Evolutionary conservation across 2,888 invertebrate species (phyloP).

Genomic region (Dasypogon diadema): DNA sequence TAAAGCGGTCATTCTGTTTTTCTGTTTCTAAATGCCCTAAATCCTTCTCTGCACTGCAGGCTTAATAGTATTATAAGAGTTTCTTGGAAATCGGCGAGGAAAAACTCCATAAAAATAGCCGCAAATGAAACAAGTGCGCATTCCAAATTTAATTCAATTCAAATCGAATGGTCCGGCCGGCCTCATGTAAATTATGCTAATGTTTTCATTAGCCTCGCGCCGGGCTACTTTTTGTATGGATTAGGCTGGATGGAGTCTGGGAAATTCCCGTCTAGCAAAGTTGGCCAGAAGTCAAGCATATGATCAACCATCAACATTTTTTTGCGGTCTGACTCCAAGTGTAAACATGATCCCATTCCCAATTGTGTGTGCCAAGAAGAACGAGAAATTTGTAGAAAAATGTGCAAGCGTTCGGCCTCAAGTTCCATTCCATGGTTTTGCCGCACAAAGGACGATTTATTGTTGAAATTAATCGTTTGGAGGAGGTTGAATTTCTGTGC

Average conservation of each 20-base stretch:
- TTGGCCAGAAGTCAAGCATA: background rate
- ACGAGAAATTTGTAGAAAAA: too few species aligned
- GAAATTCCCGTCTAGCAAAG: background rate
- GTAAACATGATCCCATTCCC: too few species aligned
- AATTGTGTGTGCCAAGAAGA: background rate
- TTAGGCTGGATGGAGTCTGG: background rate
- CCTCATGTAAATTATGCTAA: slow-evolving; percentile 29
- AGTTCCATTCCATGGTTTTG: too few species aligned
- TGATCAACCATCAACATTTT: background rate
- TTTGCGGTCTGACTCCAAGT: background rate
- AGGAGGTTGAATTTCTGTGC: too few species aligned
- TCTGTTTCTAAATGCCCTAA: too few species aligned
- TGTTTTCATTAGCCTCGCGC: slow-evolving; percentile 29
- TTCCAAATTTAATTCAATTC: background rate
- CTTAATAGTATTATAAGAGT: too few species aligned
- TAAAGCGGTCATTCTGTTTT: too few species aligned
- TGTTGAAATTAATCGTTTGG: too few species aligned
- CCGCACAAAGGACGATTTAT: too few species aligned
- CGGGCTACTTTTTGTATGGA: slow-evolving; percentile 4
- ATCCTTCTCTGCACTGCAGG: too few species aligned
- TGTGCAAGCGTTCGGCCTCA: too few species aligned
- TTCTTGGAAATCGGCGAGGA: background rate
- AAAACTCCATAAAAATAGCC: background rate
- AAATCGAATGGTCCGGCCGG: background rate
- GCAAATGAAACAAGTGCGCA: background rate